Conservation (phyloP, 2,888 invertebrate species). For the Aphelenchoides bicaudatus region DNA sequence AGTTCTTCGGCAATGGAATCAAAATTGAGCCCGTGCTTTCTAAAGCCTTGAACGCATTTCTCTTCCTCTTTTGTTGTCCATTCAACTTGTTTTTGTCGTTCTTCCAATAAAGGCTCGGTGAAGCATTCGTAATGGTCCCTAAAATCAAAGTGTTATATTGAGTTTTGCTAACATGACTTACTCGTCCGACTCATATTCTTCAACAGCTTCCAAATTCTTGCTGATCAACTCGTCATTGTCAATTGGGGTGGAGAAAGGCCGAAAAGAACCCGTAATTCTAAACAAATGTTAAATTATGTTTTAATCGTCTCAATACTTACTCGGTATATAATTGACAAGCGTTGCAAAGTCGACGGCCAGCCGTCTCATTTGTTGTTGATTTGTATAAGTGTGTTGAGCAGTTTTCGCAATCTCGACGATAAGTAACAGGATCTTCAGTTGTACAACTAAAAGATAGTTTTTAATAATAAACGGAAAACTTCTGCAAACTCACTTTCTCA, state of each 20-base stretch:
- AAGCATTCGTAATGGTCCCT: constrained; percentile 22
- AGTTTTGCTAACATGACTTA: neutral
- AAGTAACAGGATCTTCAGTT: neutral
- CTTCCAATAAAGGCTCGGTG: constrained; percentile 6
- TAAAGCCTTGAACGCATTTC: constrained; percentile 17
- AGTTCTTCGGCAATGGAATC: constrained; percentile 16
- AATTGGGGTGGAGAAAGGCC: constrained; percentile 4
- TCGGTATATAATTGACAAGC: neutral
- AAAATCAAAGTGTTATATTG: constrained; percentile 4
- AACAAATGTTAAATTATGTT: neutral
- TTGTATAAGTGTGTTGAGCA: neutral
- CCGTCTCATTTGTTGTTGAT: neutral
- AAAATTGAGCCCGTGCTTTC: constrained; percentile 13
- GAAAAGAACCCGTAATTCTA: neutral
- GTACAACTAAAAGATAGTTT: constrained; percentile 3
- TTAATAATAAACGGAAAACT: neutral
- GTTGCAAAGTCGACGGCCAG: neutral
- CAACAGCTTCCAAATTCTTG: neutral
- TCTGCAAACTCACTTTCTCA: constrained; percentile 3
- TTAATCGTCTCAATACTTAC: neutral
- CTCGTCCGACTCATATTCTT: neutral
- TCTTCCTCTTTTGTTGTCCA: constrained; percentile 15
- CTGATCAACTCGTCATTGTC: neutral
- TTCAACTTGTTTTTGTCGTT: constrained; percentile 7
- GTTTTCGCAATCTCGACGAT: constrained; percentile 11